These are phyloP conservation scores for Beroe ovata DNA, from an alignment of 37 sponge, comb jelly and placozoan genomes.

Conservation along the genomic window DNA sequence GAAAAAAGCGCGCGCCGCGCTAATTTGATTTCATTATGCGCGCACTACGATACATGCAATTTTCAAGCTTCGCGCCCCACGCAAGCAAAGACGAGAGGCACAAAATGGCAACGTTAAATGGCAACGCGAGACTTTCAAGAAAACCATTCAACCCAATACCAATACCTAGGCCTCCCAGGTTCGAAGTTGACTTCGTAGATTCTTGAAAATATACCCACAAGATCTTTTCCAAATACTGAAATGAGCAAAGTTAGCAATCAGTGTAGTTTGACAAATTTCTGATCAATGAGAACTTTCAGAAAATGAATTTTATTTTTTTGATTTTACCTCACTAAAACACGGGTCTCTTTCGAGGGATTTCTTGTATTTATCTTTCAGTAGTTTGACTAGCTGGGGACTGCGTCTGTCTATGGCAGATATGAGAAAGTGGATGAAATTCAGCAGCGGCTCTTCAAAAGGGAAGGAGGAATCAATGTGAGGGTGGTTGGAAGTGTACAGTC, in stretches of 20 bases:
- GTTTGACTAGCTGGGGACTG: slow-evolving; percentile 45
- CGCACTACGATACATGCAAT: neutral
- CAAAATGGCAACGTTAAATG: too few species aligned
- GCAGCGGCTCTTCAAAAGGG: slow-evolving; percentile 37
- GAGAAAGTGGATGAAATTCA: slow-evolving; percentile 34
- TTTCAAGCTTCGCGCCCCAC: too few species aligned
- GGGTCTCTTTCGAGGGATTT: slow-evolving; percentile 51
- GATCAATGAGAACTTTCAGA: too few species aligned
- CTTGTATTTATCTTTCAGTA: slow-evolving; percentile 26
- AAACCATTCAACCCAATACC: too few species aligned
- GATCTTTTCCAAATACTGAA: slow-evolving; percentile 46
- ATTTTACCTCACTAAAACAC: slow-evolving; percentile 21
- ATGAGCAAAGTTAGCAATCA: too few species aligned
- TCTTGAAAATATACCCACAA: slow-evolving; percentile 57
- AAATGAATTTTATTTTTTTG: too few species aligned
- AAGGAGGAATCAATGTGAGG: slow-evolving; percentile 3
- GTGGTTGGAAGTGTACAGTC: neutral
- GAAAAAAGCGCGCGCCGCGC: slow-evolving; percentile 2
- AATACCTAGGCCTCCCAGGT: slow-evolving; percentile 51
- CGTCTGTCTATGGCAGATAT: slow-evolving; percentile 41
- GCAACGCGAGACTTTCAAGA: too few species aligned
- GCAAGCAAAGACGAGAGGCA: too few species aligned
- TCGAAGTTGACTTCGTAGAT: neutral
- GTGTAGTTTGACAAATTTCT: too few species aligned
- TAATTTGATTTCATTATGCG: neutral